Evolutionary conservation across 2,797 vertebrate genomes (phyloP).

Genomic region (Dendrocincla tyrannina): DNA sequence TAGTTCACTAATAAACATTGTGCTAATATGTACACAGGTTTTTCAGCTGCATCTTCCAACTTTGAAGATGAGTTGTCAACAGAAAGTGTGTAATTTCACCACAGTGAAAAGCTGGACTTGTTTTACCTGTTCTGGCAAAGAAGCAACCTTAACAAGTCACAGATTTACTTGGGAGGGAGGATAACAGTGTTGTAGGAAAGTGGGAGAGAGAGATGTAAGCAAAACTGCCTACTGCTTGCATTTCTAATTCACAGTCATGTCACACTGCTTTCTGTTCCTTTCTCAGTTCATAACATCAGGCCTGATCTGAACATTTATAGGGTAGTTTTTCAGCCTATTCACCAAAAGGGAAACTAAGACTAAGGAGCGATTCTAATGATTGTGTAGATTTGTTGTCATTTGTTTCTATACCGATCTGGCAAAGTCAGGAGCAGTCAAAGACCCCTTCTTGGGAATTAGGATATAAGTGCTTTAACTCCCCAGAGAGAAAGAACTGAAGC

Average conservation of each 20-base stretch:
- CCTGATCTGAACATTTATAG: not conserved
- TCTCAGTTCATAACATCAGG: not conserved
- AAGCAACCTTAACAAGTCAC: not conserved
- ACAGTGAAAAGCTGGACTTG: not conserved
- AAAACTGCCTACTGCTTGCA: not conserved
- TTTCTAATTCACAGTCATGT: not conserved
- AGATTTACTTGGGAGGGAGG: not conserved
- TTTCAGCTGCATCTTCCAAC: not conserved
- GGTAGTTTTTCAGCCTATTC: not conserved
- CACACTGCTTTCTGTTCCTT: not conserved
- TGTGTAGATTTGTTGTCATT: not conserved
- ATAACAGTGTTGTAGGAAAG: not conserved
- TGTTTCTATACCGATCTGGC: not conserved
- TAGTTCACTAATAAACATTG: not conserved
- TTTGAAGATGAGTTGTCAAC: not conserved
- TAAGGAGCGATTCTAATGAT: not conserved
- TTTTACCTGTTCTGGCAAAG: conserved; percentile 43
- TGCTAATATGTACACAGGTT: not conserved
- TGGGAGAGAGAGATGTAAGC: not conserved
- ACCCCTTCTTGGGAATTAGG: not conserved
- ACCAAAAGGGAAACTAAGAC: not conserved
- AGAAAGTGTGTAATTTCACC: conserved; percentile 19
- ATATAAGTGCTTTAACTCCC: not conserved
- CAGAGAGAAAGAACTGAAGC: not conserved
- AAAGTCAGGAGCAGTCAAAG: not conserved